Evolutionary conservation across 2,113 vertebrate genomes (phyloP), one percentile per base, ranked within the genome.

Genomic region (Corvus moneduloides): DNA sequence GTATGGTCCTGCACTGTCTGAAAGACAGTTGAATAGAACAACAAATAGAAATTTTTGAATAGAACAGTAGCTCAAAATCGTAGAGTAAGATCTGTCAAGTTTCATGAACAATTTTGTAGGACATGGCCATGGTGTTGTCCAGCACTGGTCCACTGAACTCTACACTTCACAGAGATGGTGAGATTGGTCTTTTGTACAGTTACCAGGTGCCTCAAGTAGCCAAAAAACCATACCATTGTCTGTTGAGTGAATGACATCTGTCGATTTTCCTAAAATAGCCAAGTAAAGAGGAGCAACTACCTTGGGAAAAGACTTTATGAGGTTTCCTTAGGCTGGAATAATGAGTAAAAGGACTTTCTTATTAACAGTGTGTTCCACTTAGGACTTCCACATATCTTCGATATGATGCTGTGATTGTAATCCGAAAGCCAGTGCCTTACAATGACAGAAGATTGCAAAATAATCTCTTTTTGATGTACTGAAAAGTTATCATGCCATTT

Each of bases 301-400:
- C 5, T 28, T 68, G 27, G 20, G 77, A 63, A 63, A 56, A 73
- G 41, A 49, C 16, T 39, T 69, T 33, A 28, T 8, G 26, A 51
- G 11, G 10, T 61, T 83, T 90, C 21, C 46, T 41, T 44, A 55
- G 51, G 21, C 39, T 87, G 28, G 13, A 79, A 48, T 64, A 90
- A 83, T 44, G 51, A 83, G 55, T 64, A 44, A 69, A 69, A 55
- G 16, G 32, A 69, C 18, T 73, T 67, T 19, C 68, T 48, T 64
- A 33, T 19, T 49, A 87, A 69, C 16, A 71, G 14, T 78, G 44
- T 54, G n/a, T 39, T 48, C 23, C 44, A 11, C 43, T 55, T 55
- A 35, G 49, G 63, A 77, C 69, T 77, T 84, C 63, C 49, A 44
- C 0, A 0, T 43, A 49, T 69, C 27, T 63, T 56, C 0, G 0